Evolutionary conservation across 2,888 invertebrate genomes (phyloP).

Genomic region (Cistogaster globosa): DNA sequence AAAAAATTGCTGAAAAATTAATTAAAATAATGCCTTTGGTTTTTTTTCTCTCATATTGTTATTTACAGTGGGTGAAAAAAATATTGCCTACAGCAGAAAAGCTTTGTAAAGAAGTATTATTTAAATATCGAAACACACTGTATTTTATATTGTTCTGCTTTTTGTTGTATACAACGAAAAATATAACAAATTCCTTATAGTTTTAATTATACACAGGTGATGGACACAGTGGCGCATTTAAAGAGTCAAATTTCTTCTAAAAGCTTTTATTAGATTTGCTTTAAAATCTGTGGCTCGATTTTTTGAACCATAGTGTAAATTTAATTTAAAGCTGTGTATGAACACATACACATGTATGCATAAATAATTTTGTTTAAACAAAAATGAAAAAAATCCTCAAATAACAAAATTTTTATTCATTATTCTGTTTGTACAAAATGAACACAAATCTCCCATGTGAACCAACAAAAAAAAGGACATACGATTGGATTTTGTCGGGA

Average conservation of each 20-base stretch:
- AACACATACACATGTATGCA: not conserved
- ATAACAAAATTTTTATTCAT: slow-evolving; percentile 76
- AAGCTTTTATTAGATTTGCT: no score
- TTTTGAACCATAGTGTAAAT: slow-evolving; percentile 3
- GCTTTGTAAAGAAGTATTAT: not conserved
- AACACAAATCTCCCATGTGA: slow-evolving; percentile 81
- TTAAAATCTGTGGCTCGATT: not conserved
- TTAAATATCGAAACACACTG: no score
- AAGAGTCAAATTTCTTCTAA: no score
- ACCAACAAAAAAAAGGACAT: slow-evolving; percentile 72
- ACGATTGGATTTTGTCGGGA: slow-evolving; percentile 68
- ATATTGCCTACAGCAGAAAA: not conserved
- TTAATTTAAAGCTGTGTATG: not conserved
- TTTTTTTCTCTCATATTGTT: not conserved
- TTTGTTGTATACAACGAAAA: no score
- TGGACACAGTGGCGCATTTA: no score
- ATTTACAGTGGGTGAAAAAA: slow-evolving; percentile 9
- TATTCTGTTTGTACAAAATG: slow-evolving; percentile 80
- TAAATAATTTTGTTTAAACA: slow-evolving; percentile 9
- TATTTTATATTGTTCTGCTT: no score
- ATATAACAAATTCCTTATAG: no score
- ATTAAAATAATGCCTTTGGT: slow-evolving; percentile 55
- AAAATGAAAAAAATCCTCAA: slow-evolving; percentile 51
- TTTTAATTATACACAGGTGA: no score
- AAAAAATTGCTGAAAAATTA: slow-evolving; percentile 33